Evolutionary conservation across 2,888 invertebrate species (phyloP), one percentile per base, ranked within the genome.

Genomic region (Cheilosia pagana): DNA sequence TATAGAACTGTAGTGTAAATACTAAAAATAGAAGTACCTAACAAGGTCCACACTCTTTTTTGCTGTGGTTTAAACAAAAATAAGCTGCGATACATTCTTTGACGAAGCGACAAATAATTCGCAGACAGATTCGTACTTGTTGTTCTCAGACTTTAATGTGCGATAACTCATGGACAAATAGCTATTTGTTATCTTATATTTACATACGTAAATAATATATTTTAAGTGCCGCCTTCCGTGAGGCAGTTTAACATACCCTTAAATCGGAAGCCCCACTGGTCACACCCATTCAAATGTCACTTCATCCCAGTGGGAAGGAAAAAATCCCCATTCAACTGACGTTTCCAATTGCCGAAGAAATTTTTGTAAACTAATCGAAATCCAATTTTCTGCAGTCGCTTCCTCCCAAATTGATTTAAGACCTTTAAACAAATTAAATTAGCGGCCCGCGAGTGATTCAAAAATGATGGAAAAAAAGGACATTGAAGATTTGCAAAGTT

Each of bases 381-480:
- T 77, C 77, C 82, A 68, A 77, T 78, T 83, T 78, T 68, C 50
- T 55, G 45, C 35, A 72, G 60, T 68, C 25, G 68, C 67, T 83
- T 78, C 50, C 63, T 53, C 43, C 62, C 48, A 78, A 82, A 83
- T 67, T 68, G 62, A 68, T 67, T 68, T 25, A 55, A 35, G 60
- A 16, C 63, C 45, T 70, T 67, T 23, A 48, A 55, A 74, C 79
- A 83, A 79, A 78, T 83, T 74, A 14, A 83, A 79, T 83, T 83
- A 83, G 68, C n/a, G 45, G 7, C 19, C 43, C 7, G 35, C 19
- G 10, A 50, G 10, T 53, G 10, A 25, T 72, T 25, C 28, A 5
- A 78, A 68, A 79, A 82, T 83, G 52, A 92, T 92, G 92, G 90
- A 91, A 50, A 87, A 88, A 60, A 88, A 89, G 72, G 89, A 91